These are phyloP conservation scores for Thymelicus lineola DNA, from an alignment of 2,888 invertebrate species.

Conservation along the genomic window DNA sequence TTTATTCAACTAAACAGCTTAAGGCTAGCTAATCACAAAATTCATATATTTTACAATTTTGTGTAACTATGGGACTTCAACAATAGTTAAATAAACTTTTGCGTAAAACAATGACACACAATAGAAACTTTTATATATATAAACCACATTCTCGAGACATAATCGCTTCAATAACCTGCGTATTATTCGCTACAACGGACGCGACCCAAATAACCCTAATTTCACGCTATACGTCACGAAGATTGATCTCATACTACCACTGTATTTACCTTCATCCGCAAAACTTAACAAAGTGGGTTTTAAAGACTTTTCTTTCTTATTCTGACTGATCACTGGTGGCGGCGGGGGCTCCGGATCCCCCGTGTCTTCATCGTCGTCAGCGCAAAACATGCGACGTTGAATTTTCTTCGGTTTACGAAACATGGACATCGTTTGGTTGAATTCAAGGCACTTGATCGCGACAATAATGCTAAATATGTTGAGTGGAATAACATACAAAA, in stretches of 20 bases:
- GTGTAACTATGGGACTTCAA: too few species aligned
- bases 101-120: too few species aligned
- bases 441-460: neutral
- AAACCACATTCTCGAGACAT: neutral
- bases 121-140: too few species aligned
- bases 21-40: too few species aligned
- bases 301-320: slow-evolving; percentile 78
- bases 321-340: slow-evolving; percentile 77
- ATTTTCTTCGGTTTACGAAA: slow-evolving; percentile 96
- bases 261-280: slow-evolving; percentile 87
- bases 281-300: slow-evolving; percentile 91
- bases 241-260: neutral
- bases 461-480: too few species aligned
- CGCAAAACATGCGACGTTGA: slow-evolving; percentile 90
- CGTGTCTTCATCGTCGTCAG: slow-evolving; percentile 87
- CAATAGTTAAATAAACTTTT: too few species aligned
- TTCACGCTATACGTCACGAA: slow-evolving; percentile 8
- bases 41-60: too few species aligned
- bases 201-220: slow-evolving; percentile 20
- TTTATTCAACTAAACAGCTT: too few species aligned
- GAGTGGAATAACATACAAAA: too few species aligned
- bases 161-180: neutral
- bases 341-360: slow-evolving; percentile 81
- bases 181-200: neutral
- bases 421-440: slow-evolving; percentile 87